Evolutionary conservation across 1,140 invertebrate genomes (phyloP), one percentile per base, ranked within the genome.

Genomic region (Olivierus martensii): DNA sequence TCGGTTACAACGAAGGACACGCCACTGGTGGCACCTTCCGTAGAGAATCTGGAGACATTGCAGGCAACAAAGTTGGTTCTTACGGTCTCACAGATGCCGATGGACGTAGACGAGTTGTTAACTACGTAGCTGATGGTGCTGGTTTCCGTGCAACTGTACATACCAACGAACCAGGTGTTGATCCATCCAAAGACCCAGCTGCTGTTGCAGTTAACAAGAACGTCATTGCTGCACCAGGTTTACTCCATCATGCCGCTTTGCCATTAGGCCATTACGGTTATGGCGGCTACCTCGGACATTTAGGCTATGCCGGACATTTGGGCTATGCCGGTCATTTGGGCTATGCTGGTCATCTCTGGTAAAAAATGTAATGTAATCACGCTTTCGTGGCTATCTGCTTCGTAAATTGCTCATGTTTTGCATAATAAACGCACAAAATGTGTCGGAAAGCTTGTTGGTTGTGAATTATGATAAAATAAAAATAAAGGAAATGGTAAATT

Each of bases 121-220:
- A 64, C 60, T 65, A 66, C 50, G 57, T 65, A 17, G 64, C 64
- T 22, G 64, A 65, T 55, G 59, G 50, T n/a, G 53, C 43, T 42
- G 64, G 64, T 39, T 65, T 62, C 58, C 61, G 64, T 3, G 64
- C 61, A 28, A 36, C 47, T 14, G 44, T 62, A 46, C 17, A 50
- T 14, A 56, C 56, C 45, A 61, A 60, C 46, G 59, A 61, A 18
- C 59, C 60, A 9, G 58, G 58, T 38, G 51, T 58, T 6, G 59
- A 53, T 12, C 50, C 59, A 18, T 52, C 46, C 12, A 60, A 61
- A 22, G 59, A 61, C 44, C 59, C 62, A 17, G 62, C 61, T 28
- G 46, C 52, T 6, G 51, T 53, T 11, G 39, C 53, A 44, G 57
- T 63, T 58, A 63, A 63, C 53, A 63, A 61, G 41, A 56, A 51